Evolutionary conservation across 2,797 vertebrate species (phyloP).

Genomic region (Pseudocheirus occidentalis): DNA sequence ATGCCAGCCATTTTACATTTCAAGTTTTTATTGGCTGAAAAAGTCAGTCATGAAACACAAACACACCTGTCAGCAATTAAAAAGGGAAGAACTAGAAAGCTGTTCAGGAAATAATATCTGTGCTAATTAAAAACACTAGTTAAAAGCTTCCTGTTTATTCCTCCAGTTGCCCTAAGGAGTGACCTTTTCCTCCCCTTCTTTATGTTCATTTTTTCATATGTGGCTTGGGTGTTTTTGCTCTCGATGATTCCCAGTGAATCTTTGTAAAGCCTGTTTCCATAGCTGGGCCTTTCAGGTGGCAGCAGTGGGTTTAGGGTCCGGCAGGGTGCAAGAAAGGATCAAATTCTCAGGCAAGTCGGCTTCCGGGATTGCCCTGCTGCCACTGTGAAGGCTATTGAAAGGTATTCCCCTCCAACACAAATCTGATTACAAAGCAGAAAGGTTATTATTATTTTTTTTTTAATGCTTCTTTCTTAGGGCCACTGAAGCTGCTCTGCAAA

Average conservation of each 20-base stretch:
- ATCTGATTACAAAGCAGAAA: slow-evolving; percentile 5
- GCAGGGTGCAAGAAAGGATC: slow-evolving; percentile 14
- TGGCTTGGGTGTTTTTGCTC: slow-evolving; percentile 72
- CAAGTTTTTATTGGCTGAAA: slow-evolving; percentile 88
- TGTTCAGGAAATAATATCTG: slow-evolving; percentile 97
- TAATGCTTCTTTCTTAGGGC: neutral
- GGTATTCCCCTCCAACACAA: neutral
- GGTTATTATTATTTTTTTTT: neutral
- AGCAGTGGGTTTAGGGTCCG: slow-evolving; percentile 4
- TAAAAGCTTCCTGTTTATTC: slow-evolving; percentile 99
- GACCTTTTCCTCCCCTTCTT: slow-evolving; percentile 84
- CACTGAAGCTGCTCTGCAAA: neutral
- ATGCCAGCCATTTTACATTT: slow-evolving; percentile 86
- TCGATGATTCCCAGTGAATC: slow-evolving; percentile 49
- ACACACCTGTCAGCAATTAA: slow-evolving; percentile 99
- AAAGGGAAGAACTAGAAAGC: slow-evolving; percentile 91
- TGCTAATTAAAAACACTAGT: slow-evolving; percentile 99
- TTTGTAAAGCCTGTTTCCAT: slow-evolving; percentile 12
- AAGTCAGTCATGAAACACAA: slow-evolving; percentile 86
- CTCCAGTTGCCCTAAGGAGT: slow-evolving; percentile 88
- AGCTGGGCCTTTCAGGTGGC: slow-evolving; percentile 25
- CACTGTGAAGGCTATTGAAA: neutral
- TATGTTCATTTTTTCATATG: slow-evolving; percentile 85
- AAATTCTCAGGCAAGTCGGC: neutral
- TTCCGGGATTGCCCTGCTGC: slow-evolving; percentile 14